Base-by-base conservation (phyloP, 2,888 invertebrate species). In the Pseudococcus jackbeardsleyi region DNA sequence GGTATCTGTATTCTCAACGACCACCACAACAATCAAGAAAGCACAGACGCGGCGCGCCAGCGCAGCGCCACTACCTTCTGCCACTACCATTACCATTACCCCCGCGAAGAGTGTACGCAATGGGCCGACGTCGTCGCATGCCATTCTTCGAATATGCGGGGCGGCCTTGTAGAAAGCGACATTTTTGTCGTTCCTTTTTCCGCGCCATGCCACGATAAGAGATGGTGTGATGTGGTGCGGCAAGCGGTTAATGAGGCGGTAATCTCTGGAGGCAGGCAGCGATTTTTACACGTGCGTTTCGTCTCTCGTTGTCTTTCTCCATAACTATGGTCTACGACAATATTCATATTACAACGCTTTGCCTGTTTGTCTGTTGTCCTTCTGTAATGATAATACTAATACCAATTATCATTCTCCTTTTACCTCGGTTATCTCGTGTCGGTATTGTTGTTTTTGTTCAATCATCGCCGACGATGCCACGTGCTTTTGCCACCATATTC, bases 111-210 rank as follows among this genome's bases (percentile, higher is more conserved):
- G 50, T 50, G 15, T 17, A 50, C 50, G 50, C 50, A 50, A 17
- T 5, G 15, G 50, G 50, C 15, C 12, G 15, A 17, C 7, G 22
- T 48, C 48, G 50, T 50, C 46, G 84, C 84, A 46, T 84, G 84
- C 84, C 84, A 84, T 84, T 84, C 84, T 48, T 84, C 46, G 39
- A 42, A 22, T 84, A 42, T 84, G 22, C 46, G 46, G 77, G 77
- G 77, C 39, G 26, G 54, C 46, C 50, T 85, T 26, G 84, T 50
- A 50, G 84, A 50, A 85, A 85, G 84, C 54, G 84, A 85, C 84
- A 85, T 85, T 85, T 85, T 85, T 85, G 54, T 85, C 50, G 84
- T 85, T 85, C 84, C 26, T 85, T 46, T 79, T 84, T 84, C 19
- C 48, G 12, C 46, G 42, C 46, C 22, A 12, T 33, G n/a, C 19